Evolutionary conservation across 2,113 vertebrate species (phyloP), one percentile per base, ranked within the genome.

Genomic region (Sorex fumeus): DNA sequence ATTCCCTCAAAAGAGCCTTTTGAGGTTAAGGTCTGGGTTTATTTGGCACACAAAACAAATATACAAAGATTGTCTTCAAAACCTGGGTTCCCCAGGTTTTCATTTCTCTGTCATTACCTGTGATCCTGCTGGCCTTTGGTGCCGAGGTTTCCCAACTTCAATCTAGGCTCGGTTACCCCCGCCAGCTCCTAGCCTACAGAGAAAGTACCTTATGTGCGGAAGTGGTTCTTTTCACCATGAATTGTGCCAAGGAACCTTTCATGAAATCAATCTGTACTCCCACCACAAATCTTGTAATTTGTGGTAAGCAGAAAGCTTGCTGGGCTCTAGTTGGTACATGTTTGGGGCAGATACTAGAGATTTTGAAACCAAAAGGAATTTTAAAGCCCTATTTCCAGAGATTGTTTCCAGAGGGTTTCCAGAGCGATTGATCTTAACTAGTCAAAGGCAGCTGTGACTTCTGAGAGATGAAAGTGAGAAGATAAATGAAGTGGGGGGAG

Each of bases 311-410:
- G 76, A 83, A 47, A 75, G 27, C 7, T 64, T 87, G 32, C 32
- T 69, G 40, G 64, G 57, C 6, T 66, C 50, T 83, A n/a, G 32
- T 81, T 21, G 78, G 47, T 34, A 34, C 28, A 10, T 2, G 32
- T 67, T 12, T 57, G 47, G 34, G 67, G 81, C 10, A 93, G 21
- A 50, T 77, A 43, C 62, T 50, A 13, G 67, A 86, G 67, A 25
- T 81, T 74, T 92, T 84, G 23, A 77, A 60, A 72, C 32, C 57
- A 87, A 53, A 34, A 74, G 43, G 67, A 79, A 34, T 81, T 95
- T 64, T 62, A 60, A 88, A 94, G 40, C 23, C 32, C 25, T 3
- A 0, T 30, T 88, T 89, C 67, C 77, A 84, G 67, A 91, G 87
- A 80, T 60, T 5, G 0, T n/a, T 88, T 89, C 69, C 74, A 84